phyloP scores from a whole-genome alignment of 92 coral and sea anemone species.

The Montipora capitata region DNA sequence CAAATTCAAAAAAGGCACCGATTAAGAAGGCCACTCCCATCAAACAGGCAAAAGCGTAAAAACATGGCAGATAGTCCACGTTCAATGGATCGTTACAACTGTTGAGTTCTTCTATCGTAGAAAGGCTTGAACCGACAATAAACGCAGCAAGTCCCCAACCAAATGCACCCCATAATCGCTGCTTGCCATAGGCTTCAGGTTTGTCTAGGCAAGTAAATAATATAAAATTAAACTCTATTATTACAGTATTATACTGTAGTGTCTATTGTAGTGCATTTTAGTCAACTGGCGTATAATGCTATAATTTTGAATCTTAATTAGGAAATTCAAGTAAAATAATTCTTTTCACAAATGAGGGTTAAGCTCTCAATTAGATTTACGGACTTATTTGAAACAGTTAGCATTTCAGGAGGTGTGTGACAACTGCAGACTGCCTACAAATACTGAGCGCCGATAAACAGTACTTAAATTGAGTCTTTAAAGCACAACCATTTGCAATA shows the following conservation, averaged over 20 bases:
- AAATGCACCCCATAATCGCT: constrained; percentile 95
- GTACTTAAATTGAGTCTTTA: too few species aligned
- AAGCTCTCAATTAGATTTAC: too few species aligned
- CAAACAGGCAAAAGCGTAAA: constrained; percentile 89
- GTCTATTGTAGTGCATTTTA: too few species aligned
- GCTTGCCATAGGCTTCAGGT: constrained; percentile 90
- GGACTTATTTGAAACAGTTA: too few species aligned
- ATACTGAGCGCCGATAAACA: too few species aligned
- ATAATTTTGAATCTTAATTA: too few species aligned
- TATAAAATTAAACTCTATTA: neutral
- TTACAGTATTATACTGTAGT: neutral
- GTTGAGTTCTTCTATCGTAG: constrained; percentile 80
- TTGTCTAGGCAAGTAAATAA: constrained; percentile 41
- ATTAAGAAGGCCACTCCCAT: constrained; percentile 89
- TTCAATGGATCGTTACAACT: constrained; percentile 86
- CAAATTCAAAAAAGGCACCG: constrained; percentile 86
- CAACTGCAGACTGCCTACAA: too few species aligned
- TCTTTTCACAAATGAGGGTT: too few species aligned
- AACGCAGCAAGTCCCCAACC: constrained; percentile 97
- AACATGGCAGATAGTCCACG: constrained; percentile 93
- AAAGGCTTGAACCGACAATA: constrained; percentile 84
- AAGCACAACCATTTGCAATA: too few species aligned
- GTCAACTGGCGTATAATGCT: too few species aligned
- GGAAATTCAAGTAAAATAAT: too few species aligned
- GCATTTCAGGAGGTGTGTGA: too few species aligned